Evolutionary conservation across 2,888 invertebrate genomes (phyloP).

Genomic region (Pycnomerus fuliginosus): DNA sequence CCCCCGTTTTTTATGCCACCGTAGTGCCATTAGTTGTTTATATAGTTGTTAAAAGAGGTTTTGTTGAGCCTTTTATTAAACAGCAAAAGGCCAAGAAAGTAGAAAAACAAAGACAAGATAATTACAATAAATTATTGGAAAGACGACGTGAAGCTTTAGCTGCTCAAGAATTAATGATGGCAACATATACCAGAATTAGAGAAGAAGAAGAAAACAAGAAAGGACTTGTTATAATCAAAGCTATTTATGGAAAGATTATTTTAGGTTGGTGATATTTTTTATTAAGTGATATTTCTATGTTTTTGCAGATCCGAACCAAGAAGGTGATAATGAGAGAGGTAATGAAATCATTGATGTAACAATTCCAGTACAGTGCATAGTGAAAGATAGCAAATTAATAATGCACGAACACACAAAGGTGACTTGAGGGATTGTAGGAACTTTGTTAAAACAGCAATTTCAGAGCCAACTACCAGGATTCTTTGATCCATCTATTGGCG

Average conservation of each 20-base stretch:
- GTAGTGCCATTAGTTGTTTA: slow-evolving; percentile 81
- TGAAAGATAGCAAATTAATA: slow-evolving; percentile 85
- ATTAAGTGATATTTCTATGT: not conserved
- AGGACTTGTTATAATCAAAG: slow-evolving; percentile 84
- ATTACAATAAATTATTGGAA: slow-evolving; percentile 74
- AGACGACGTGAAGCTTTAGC: slow-evolving; percentile 82
- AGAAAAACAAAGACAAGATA: slow-evolving; percentile 79
- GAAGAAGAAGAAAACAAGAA: slow-evolving; percentile 77
- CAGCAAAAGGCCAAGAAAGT: slow-evolving; percentile 77
- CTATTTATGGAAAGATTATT: slow-evolving; percentile 73
- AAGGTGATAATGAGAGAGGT: slow-evolving; percentile 35
- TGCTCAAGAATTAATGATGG: slow-evolving; percentile 87
- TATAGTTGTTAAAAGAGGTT: slow-evolving; percentile 77
- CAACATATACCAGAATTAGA: slow-evolving; percentile 80
- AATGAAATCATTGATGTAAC: slow-evolving; percentile 84
- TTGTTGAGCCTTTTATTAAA: slow-evolving; percentile 80
- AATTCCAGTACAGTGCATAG: slow-evolving; percentile 91
- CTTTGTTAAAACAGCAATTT: slow-evolving; percentile 1
- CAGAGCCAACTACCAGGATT: slow-evolving; percentile 95
- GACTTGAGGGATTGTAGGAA: slow-evolving; percentile 19
- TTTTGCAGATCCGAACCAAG: slow-evolving; percentile 31
- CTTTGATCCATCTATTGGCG: slow-evolving; percentile 93
- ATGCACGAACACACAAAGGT: slow-evolving; percentile 87
- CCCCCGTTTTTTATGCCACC: slow-evolving; percentile 91
- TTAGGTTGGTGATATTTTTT: slow-evolving; percentile 31